Evolutionary conservation across 2,113 vertebrate species (phyloP).

Genomic region (Okapia johnstoni): DNA sequence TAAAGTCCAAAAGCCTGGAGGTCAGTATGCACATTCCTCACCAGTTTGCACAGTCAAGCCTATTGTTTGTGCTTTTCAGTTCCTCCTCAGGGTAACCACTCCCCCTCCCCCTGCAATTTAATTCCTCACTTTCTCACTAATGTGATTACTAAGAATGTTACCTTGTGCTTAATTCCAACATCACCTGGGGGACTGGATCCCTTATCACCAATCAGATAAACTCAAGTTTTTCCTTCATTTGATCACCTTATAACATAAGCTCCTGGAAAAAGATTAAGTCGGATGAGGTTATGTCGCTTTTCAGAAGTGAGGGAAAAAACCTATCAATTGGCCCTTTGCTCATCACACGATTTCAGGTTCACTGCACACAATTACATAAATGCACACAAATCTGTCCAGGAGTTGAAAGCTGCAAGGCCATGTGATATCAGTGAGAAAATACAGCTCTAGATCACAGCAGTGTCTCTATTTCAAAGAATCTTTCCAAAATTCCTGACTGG

Average conservation of each 20-base stretch:
- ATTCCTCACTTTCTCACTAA: not conserved
- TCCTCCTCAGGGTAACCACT: not conserved
- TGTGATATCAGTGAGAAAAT: slow-evolving; percentile 60
- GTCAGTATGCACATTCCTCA: fast-evolving
- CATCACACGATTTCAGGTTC: slow-evolving; percentile 35
- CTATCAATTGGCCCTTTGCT: not conserved
- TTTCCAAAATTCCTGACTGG: not conserved
- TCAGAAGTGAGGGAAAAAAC: not conserved
- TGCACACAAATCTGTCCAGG: not conserved
- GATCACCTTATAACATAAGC: slow-evolving; percentile 44
- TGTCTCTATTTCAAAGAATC: not conserved
- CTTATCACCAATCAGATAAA: not conserved
- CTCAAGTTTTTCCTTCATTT: slow-evolving; percentile 18
- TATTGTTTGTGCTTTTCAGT: not conserved
- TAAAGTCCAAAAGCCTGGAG: not conserved
- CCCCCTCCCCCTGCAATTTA: fast-evolving
- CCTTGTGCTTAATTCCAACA: slow-evolving; percentile 18
- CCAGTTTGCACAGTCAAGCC: not conserved
- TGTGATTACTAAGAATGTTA: not conserved
- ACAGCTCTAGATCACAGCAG: fast-evolving
- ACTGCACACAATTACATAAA: slow-evolving; percentile 37
- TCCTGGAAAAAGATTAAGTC: not conserved
- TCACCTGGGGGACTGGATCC: not conserved
- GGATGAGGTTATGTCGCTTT: not conserved
- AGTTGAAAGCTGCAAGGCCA: slow-evolving; percentile 21